Conservation (phyloP, 1,140 invertebrate genomes). For the Aphidius gifuensis region DNA sequence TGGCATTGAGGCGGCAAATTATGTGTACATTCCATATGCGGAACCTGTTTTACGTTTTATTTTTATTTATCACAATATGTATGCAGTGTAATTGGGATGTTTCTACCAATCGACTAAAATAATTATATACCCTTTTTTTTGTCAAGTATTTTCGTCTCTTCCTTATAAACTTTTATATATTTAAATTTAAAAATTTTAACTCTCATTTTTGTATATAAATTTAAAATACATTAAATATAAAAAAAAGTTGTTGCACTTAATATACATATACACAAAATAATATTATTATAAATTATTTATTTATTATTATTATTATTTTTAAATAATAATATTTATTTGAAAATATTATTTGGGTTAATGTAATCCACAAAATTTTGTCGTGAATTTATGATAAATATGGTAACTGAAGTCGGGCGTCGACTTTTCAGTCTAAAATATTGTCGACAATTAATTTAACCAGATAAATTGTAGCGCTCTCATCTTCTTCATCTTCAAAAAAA, state of each 20-base stretch:
- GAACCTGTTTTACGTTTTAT: conserved; percentile 44
- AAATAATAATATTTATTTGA: too few relatives aligned
- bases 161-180: background rate
- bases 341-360: too few relatives aligned
- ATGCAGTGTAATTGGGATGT: conserved; percentile 43
- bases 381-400: conserved; percentile 6
- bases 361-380: too few relatives aligned
- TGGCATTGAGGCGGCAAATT: conserved; percentile 46
- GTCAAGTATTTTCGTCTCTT: conserved; percentile 1
- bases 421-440: conserved; percentile 35
- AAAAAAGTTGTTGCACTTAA: too few relatives aligned
- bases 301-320: too few relatives aligned
- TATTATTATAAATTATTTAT: too few relatives aligned
- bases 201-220: too few relatives aligned
- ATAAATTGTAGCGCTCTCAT: conserved; percentile 24
- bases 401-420: conserved; percentile 30
- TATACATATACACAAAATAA: too few relatives aligned
- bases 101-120: conserved; percentile 19
- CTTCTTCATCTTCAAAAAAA: too few relatives aligned
- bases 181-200: too few relatives aligned
- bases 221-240: too few relatives aligned
- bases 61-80: conserved; percentile 34
- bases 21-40: conserved; percentile 45
- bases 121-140: conserved; percentile 13
- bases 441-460: conserved; percentile 30